Conservation (phyloP, 35 echinoderm and acorn worm genomes). For the Apostichopus parvimensis region DNA sequence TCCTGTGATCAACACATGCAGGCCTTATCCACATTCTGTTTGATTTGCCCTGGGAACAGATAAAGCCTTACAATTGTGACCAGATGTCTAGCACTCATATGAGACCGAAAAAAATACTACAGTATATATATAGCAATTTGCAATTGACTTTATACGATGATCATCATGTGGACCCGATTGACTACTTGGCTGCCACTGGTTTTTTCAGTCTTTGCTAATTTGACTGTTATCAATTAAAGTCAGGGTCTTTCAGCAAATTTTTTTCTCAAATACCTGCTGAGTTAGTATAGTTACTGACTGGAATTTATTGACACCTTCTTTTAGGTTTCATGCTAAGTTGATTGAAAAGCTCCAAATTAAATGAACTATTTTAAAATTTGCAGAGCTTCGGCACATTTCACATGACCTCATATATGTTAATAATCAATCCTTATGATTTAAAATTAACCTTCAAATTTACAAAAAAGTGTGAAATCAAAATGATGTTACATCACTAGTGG, state of each 20-base stretch:
- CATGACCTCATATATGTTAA: no score
- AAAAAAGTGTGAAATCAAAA: no score
- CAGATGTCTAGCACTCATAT: not conserved
- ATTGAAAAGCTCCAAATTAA: not conserved
- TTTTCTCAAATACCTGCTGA: not conserved
- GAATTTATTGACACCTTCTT: not conserved
- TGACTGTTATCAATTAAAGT: no score
- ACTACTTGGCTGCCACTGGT: not conserved
- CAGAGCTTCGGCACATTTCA: no score
- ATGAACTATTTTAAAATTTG: no score
- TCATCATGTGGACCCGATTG: not conserved
- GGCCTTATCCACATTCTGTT: not conserved
- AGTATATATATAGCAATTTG: no score
- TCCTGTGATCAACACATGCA: not conserved
- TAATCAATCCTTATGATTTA: no score
- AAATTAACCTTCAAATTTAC: no score
- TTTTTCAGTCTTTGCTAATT: not conserved
- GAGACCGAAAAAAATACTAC: not conserved
- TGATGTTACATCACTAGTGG: no score
- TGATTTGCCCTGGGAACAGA: not conserved
- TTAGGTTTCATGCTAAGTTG: not conserved
- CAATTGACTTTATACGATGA: no score
- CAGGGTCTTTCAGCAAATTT: not conserved
- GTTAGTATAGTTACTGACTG: not conserved
- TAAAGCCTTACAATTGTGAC: not conserved